Evolutionary conservation across 2,797 vertebrate genomes (phyloP).

Genomic region (Ciconia nigra): DNA sequence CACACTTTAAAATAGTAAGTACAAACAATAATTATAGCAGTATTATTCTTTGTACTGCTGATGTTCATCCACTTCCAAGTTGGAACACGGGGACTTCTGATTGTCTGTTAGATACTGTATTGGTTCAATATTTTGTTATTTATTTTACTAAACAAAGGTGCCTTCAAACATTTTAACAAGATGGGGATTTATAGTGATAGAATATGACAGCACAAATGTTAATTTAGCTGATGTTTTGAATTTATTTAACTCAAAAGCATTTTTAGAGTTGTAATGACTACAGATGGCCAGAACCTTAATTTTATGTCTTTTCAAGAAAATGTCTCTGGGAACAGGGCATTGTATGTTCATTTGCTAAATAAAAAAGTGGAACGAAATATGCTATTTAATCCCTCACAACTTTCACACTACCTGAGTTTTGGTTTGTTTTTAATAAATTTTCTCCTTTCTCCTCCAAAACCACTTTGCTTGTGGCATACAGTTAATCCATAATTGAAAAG

Average conservation of each 20-base stretch:
- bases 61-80: neutral
- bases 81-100: neutral
- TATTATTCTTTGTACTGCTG: neutral
- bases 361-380: neutral
- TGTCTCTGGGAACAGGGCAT: neutral
- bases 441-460: neutral
- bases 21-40: neutral
- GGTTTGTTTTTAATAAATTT: neutral
- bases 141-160: neutral
- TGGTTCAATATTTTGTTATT: neutral
- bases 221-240: neutral
- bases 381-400: neutral
- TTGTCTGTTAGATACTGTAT: neutral
- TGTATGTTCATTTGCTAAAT: neutral
- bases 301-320: neutral
- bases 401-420: neutral
- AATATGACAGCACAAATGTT: neutral
- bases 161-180: neutral
- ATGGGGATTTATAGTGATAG: neutral
- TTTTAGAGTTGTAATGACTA: neutral
- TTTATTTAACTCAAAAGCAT: neutral
- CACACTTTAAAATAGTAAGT: neutral
- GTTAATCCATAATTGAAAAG: neutral
- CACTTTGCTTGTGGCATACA: neutral
- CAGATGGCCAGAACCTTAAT: neutral